Evolutionary conservation across 37 sponge, comb jelly and placozoan genomes (phyloP).

Genomic region (Beroe ovata): DNA sequence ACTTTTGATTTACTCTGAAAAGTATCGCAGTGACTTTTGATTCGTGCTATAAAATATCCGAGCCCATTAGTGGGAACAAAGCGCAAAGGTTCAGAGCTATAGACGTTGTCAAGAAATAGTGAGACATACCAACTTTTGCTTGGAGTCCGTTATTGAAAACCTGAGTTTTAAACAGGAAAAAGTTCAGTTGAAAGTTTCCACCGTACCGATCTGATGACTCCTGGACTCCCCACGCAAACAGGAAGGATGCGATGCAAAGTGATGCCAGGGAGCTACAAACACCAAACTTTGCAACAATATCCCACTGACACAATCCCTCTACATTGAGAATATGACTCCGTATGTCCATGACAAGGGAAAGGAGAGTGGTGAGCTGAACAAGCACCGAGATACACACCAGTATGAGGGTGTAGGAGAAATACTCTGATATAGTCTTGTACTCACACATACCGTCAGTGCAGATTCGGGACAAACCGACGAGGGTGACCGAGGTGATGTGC

Average conservation of each 20-base stretch:
- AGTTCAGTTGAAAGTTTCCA: neutral
- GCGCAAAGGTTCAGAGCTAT: neutral
- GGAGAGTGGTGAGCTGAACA: constrained; percentile 4
- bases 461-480: neutral
- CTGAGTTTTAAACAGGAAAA: neutral
- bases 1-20: too few species aligned
- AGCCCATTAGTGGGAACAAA: constrained; percentile 15
- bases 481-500: neutral
- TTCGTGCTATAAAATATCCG: neutral
- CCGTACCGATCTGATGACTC: constrained; percentile 5
- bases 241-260: constrained; percentile 33
- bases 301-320: constrained; percentile 48
- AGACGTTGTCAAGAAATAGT: neutral
- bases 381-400: constrained; percentile 21
- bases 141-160: neutral
- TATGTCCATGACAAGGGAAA: constrained; percentile 11
- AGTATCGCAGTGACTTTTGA: too few species aligned
- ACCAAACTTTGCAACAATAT: constrained; percentile 43
- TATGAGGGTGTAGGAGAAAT: constrained; percentile 43
- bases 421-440: neutral
- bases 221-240: constrained; percentile 2
- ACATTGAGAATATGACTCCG: neutral
- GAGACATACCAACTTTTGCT: neutral
- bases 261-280: constrained; percentile 32
- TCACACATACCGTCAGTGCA: constrained; percentile 20